Evolutionary conservation across 2,113 vertebrate genomes (phyloP).

Genomic region (Formicarius rufipectus): DNA sequence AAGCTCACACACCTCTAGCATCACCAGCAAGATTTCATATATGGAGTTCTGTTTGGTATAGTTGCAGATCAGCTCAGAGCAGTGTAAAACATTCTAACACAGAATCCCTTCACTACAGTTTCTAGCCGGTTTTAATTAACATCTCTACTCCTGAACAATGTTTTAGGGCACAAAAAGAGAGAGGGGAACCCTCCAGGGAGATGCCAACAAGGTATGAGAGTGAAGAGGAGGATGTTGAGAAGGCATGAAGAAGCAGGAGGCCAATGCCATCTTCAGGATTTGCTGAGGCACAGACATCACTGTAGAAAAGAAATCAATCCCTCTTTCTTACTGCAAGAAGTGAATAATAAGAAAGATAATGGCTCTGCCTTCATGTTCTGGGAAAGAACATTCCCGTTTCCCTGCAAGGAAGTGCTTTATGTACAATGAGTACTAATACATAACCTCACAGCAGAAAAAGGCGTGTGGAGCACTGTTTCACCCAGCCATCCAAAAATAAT

Average conservation of each 20-base stretch:
- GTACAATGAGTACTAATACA: background rate
- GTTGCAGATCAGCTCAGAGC: background rate
- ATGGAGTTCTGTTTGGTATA: background rate
- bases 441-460: background rate
- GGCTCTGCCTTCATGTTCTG: background rate
- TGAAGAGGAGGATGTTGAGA: background rate
- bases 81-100: background rate
- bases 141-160: background rate
- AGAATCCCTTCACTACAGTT: background rate
- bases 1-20: background rate
- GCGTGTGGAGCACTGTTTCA: background rate
- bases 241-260: background rate
- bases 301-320: background rate
- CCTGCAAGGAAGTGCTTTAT: background rate
- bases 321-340: background rate
- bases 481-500: background rate
- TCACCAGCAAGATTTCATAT: background rate
- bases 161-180: slow-evolving; percentile 38
- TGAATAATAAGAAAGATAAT: background rate
- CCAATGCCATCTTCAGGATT: background rate
- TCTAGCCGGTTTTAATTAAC: background rate
- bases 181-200: background rate
- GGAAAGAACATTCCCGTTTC: background rate
- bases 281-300: background rate
- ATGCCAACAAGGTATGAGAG: rapidly evolving